Evolutionary conservation across 2,113 vertebrate genomes (phyloP).

Genomic region (Malaclemys terrapin): DNA sequence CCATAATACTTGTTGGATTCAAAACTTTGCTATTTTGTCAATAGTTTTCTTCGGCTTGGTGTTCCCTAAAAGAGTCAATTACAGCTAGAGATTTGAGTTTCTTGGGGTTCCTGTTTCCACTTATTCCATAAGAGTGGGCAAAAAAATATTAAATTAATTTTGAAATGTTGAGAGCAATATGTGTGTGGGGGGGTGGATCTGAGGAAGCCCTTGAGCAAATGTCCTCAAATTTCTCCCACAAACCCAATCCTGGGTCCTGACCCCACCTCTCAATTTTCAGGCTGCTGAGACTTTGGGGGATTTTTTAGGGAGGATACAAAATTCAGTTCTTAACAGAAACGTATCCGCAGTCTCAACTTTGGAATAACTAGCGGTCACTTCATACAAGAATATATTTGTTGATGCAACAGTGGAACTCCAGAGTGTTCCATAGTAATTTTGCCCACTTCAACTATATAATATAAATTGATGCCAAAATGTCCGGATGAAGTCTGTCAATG

Average conservation of each 20-base stretch:
- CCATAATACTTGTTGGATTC: background rate
- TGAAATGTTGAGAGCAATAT: too few species aligned
- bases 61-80: constrained; percentile 73
- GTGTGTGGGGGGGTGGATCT: too few species aligned
- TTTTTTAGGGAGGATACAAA: background rate
- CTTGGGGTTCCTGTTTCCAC: too few species aligned
- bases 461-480: background rate
- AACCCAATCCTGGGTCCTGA: background rate
- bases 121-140: too few species aligned
- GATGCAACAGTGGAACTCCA: background rate
- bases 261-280: background rate
- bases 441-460: background rate
- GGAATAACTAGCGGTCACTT: constrained; percentile 28
- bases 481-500: background rate
- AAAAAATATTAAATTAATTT: too few species aligned
- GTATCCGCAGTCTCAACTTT: constrained; percentile 17
- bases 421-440: constrained; percentile 1
- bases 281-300: background rate
- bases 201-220: background rate
- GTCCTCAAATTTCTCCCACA: background rate
- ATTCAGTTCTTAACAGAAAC: background rate
- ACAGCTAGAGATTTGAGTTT: background rate
- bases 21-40: background rate
- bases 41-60: constrained; percentile 42
- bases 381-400: background rate